A percentile compares a stretch with the other conserved stretches of the same genome.
Conservation (phyloP, 2,888 invertebrate species). For the Chrysodeixis includens region DNA sequence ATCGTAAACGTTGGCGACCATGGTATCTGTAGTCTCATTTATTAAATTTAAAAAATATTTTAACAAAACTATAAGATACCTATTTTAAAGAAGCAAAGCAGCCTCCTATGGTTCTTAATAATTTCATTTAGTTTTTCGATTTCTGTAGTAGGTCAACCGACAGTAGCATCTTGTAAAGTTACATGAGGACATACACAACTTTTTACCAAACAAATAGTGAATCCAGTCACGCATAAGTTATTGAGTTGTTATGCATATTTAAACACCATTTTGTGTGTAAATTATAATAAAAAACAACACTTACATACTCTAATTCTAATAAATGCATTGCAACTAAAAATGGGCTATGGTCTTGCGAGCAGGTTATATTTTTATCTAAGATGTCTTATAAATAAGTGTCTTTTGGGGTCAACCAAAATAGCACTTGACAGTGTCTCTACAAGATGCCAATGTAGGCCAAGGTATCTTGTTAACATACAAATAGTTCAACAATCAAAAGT, state of each 20-base stretch:
- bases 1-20: constrained; percentile 20
- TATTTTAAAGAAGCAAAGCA: constrained; percentile 45
- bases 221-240: neutral
- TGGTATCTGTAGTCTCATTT: constrained; percentile 30
- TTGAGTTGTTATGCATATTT: neutral
- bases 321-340: constrained; percentile 38
- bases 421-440: constrained; percentile 26
- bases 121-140: constrained; percentile 16
- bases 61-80: constrained; percentile 36
- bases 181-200: neutral
- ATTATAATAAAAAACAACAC: constrained; percentile 6
- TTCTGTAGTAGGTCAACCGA: constrained; percentile 15
- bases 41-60: constrained; percentile 32
- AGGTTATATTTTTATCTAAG: neutral
- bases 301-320: constrained; percentile 23
- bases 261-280: neutral
- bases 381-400: no score
- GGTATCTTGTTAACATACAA: constrained; percentile 22
- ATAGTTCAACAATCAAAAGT: constrained; percentile 44
- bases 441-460: constrained; percentile 35
- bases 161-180: constrained; percentile 48
- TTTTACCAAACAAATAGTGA: neutral
- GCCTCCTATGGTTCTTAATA: constrained; percentile 16
- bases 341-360: constrained; percentile 1
- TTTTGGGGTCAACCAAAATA: neutral